Base-by-base conservation (phyloP, 1,140 invertebrate genomes). In the Trypoxylus dichotomus region DNA sequence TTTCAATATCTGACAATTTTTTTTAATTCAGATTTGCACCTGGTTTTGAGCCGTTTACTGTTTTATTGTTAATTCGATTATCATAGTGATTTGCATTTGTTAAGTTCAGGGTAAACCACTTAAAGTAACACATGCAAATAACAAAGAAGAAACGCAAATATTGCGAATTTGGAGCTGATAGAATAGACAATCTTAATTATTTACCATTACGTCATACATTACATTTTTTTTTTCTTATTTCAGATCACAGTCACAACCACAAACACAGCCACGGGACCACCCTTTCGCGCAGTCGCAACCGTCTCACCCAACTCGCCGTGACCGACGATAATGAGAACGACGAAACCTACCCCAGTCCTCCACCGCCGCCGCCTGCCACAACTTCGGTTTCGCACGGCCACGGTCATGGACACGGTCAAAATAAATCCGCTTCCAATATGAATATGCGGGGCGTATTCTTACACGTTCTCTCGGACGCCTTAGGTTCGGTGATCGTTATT, bases 371-470 rank as follows among this genome's bases (percentile, higher is more conserved):
- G 15, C 77, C 88, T 19, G 83, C 88, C 77, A 81, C 54, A 63
- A 27, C 60, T 10, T 78, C 83, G 78, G 76, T 42, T 15, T 32
- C 25, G 25, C 74, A 79, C 21, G 79, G 76, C 41, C 79, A 63
- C 13, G 79, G 86, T 76, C 82, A 85, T 58, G 81, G 83, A 3
- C 86, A 85, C 75, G 84, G 83, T 41, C 91, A 92, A 79, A 86
- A 87, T 2, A 90, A 92, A 80, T 85, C 87, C 74, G 88, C 90
- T 78, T 91, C 91, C 27, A 94, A 98, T 83, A 94, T 99, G 93
- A 99, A 99, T 85, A 99, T 99, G 95, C 90, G 94, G 72, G 97
- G 97, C 19, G 98, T 99, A 0, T 99, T 99, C 85, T 89, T 99
- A 60, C 98, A 99, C 87, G 94, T 99, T 5, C 85, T 99, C 5